These are phyloP conservation scores for Amorpha juglandis DNA, from an alignment of 2,888 invertebrate species.

Conservation along the genomic window DNA sequence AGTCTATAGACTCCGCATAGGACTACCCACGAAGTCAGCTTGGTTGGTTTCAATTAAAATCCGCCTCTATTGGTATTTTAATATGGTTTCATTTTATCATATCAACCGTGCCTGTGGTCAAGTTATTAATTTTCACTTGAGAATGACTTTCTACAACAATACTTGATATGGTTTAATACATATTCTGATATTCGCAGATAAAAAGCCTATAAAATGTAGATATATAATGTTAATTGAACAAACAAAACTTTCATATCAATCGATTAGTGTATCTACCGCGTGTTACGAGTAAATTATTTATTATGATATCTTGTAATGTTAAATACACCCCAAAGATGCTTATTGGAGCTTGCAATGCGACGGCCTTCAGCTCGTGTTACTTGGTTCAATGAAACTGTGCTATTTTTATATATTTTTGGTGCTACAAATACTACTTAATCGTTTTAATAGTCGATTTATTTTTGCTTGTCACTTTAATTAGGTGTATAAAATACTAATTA, in stretches of 20 bases:
- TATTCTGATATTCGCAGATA: constrained; percentile 8
- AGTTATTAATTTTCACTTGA: no score
- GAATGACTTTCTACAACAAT: background rate
- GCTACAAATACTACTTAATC: background rate
- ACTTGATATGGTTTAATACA: background rate
- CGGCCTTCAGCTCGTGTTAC: constrained; percentile 4
- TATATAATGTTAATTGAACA: constrained; percentile 17
- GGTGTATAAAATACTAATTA: no score
- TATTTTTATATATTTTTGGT: background rate
- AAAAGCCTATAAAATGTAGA: background rate
- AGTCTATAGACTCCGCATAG: no score
- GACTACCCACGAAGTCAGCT: background rate
- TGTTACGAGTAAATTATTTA: constrained; percentile 8
- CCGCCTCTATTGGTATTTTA: no score
- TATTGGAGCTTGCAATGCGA: constrained; percentile 25
- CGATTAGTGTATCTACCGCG: constrained; percentile 5
- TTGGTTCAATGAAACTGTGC: constrained; percentile 2
- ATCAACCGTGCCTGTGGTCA: no score
- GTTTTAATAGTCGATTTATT: no score
- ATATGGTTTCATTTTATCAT: no score
- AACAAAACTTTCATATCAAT: constrained; percentile 19
- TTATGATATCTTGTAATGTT: constrained; percentile 14
- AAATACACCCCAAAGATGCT: constrained; percentile 29
- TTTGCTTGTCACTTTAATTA: no score
- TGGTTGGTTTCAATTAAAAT: background rate